phyloP scores from a whole-genome alignment of 2,113 vertebrate species.

The Tonatia bakeri region DNA sequence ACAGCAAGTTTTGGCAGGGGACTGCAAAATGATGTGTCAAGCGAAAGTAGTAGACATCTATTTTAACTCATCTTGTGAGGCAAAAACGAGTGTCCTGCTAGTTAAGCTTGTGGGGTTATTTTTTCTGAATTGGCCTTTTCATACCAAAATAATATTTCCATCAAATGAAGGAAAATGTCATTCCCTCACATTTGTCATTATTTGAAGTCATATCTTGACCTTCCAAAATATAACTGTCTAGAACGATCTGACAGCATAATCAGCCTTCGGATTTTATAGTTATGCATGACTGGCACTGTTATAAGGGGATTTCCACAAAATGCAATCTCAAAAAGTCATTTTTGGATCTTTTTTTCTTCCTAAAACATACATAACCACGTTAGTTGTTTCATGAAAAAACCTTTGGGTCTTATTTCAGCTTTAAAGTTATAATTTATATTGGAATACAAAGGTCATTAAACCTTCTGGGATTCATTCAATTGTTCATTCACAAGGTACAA shows the following conservation, averaged over 20 bases:
- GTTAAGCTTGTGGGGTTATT: neutral
- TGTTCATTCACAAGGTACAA: neutral
- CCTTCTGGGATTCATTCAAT: neutral
- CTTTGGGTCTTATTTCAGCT: neutral
- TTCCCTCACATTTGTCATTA: neutral
- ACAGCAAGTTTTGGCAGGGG: neutral
- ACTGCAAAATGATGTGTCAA: neutral
- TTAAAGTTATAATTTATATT: neutral
- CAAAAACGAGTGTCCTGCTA: neutral
- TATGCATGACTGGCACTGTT: neutral
- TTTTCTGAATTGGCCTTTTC: slow-evolving; percentile 31
- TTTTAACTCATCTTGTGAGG: neutral
- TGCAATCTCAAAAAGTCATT: neutral
- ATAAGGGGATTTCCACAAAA: slow-evolving; percentile 6
- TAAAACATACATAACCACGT: neutral
- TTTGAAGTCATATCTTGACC: slow-evolving; percentile 1
- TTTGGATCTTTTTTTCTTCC: neutral
- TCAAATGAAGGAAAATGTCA: neutral
- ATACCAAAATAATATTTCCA: slow-evolving; percentile 3
- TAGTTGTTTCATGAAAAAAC: neutral
- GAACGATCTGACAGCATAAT: neutral
- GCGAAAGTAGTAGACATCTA: neutral
- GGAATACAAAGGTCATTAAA: slow-evolving; percentile 16
- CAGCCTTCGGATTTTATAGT: neutral
- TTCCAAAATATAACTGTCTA: neutral